These are phyloP conservation scores for Hippocampus kuda DNA, from an alignment of 2,797 vertebrate genomes.

Conservation along the genomic window DNA sequence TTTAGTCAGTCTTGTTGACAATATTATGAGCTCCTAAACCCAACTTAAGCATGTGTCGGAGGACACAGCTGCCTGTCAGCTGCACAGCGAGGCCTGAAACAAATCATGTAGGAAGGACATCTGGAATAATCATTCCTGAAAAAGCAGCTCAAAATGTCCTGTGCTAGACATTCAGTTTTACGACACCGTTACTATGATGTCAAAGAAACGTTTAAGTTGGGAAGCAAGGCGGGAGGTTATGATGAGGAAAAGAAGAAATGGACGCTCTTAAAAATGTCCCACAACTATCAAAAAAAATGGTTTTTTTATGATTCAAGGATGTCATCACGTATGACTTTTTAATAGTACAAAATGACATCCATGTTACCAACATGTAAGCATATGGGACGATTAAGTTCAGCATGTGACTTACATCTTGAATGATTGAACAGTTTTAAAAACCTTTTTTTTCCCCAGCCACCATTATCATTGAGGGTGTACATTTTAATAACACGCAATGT, in stretches of 20 bases:
- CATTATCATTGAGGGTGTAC: conserved; percentile 9
- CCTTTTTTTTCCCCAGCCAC: background rate
- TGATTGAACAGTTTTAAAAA: conserved; percentile 28
- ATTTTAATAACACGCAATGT: conserved; percentile 41
- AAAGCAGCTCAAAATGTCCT: background rate
- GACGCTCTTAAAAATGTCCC: conserved; percentile 7
- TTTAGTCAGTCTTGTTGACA: conserved; percentile 43
- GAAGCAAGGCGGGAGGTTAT: background rate
- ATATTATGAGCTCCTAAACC: conserved; percentile 36
- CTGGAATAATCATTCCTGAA: conserved; percentile 6
- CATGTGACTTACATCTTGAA: conserved; percentile 14
- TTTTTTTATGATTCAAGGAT: conserved; percentile 41
- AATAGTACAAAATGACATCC: conserved; percentile 54
- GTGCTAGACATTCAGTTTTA: background rate
- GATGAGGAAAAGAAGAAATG: background rate
- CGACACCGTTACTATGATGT: background rate
- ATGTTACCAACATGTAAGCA: conserved; percentile 38
- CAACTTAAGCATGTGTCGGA: conserved; percentile 21
- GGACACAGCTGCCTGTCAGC: conserved; percentile 24
- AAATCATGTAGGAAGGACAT: background rate
- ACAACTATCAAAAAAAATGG: conserved; percentile 36
- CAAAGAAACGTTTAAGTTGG: conserved; percentile 6
- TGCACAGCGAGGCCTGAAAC: conserved; percentile 9
- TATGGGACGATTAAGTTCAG: conserved; percentile 39
- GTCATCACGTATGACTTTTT: conserved; percentile 52